Conservation (phyloP, 2,113 vertebrate species). For the Mobula hypostoma region DNA sequence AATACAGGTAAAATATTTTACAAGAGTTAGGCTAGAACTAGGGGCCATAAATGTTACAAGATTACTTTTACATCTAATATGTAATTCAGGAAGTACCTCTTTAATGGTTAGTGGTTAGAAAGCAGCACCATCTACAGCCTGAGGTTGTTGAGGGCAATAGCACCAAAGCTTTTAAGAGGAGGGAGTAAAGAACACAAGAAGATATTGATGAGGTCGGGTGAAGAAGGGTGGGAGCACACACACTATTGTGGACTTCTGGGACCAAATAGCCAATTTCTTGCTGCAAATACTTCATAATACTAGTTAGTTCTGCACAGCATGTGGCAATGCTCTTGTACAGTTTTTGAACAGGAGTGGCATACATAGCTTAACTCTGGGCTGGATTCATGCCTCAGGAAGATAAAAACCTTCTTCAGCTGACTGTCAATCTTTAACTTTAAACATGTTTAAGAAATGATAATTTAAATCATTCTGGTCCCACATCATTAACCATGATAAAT, state of each 20-base stretch:
- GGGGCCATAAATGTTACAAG: background rate
- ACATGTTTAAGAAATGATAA: background rate
- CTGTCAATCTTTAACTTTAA: conserved; percentile 26
- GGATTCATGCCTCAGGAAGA: background rate
- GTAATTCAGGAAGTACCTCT: too few species aligned
- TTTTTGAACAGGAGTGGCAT: background rate
- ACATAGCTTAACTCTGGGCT: background rate
- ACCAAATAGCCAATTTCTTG: background rate
- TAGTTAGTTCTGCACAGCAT: background rate
- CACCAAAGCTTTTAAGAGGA: too few species aligned
- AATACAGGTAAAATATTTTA: too few species aligned
- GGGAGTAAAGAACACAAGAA: background rate
- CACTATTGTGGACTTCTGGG: background rate
- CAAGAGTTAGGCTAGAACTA: background rate
- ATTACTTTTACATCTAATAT: too few species aligned
- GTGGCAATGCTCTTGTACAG: too few species aligned
- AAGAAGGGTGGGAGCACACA: background rate
- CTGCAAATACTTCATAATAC: background rate
- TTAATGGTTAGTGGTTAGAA: too few species aligned
- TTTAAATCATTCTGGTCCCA: background rate
- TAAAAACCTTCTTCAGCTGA: background rate
- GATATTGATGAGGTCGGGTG: too few species aligned
- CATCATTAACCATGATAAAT: conserved; percentile 32
- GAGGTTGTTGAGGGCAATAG: too few species aligned
- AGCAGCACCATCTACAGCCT: too few species aligned